Conservation (phyloP, 1,140 invertebrate species). For the Scaptodrosophila lebanonensis region DNA sequence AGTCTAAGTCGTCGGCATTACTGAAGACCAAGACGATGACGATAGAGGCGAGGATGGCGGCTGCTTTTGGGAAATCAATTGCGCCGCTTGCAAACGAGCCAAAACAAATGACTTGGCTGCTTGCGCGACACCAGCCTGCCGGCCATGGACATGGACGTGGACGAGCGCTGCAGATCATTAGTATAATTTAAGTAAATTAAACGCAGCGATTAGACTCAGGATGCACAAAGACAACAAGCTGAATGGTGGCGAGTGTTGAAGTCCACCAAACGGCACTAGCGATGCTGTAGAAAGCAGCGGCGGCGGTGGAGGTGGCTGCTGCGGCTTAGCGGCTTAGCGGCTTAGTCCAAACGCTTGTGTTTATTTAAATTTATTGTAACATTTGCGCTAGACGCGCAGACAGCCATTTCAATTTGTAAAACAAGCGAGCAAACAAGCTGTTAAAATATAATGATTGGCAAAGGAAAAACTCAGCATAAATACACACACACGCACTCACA, state of each 20-base stretch:
- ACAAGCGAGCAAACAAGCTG: constrained; percentile 74
- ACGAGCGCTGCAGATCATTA: constrained; percentile 67
- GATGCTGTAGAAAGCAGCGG: constrained; percentile 16
- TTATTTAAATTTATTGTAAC: constrained; percentile 76
- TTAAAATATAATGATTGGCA: constrained; percentile 75
- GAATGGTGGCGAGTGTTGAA: no score
- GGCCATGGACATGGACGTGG: constrained; percentile 21
- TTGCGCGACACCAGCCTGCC: constrained; percentile 24
- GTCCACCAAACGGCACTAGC: constrained; percentile 37
- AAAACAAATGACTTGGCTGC: constrained; percentile 65
- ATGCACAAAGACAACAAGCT: constrained; percentile 16
- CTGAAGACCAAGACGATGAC: neutral
- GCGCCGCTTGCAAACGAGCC: constrained; percentile 70
- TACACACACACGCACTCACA: constrained; percentile 22
- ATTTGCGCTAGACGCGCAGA: constrained; percentile 35
- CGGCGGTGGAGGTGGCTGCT: no score
- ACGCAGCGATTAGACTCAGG: constrained; percentile 74
- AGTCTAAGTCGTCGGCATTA: constrained; percentile 10
- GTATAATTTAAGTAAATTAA: constrained; percentile 77
- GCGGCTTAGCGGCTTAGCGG: no score
- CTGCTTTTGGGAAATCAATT: constrained; percentile 74
- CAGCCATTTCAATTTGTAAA: constrained; percentile 76
- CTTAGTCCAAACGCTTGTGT: constrained; percentile 67
- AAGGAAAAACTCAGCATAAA: constrained; percentile 24
- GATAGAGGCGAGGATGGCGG: constrained; percentile 62